A percentile compares a stretch with the other conserved stretches of the same genome.
phyloP scores from a whole-genome alignment of 2,797 vertebrate species.

The Myoxocephalus aenaeus region DNA sequence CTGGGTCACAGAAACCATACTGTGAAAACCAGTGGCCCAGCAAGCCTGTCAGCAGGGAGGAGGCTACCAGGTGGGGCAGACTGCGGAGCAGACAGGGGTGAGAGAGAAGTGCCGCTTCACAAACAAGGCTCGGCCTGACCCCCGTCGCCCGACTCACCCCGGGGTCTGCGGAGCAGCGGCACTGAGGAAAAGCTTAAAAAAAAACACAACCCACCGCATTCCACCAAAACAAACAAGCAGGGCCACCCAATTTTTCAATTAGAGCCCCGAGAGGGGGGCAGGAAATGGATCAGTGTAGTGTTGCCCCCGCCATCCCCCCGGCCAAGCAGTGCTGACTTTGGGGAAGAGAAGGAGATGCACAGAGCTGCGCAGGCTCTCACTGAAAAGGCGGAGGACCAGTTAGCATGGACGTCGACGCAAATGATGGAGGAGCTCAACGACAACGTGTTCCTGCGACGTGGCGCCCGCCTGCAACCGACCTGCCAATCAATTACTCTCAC shows the following conservation, averaged over 20 bases:
- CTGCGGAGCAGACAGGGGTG: conserved; percentile 42
- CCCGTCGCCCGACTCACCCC: conserved; percentile 72
- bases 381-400: conserved; percentile 68
- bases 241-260: conserved; percentile 99
- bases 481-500: conserved; percentile 62
- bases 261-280: conserved; percentile 89
- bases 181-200: conserved; percentile 92
- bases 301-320: conserved; percentile 77
- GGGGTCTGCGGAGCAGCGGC: conserved; percentile 85
- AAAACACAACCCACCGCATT: conserved; percentile 93
- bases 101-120: conserved; percentile 52
- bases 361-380: conserved; percentile 54
- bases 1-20: conserved; percentile 53
- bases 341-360: conserved; percentile 78
- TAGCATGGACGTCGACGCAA: conserved; percentile 80
- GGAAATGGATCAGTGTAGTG: conserved; percentile 87
- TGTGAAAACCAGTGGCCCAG: conserved; percentile 63
- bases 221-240: conserved; percentile 96
- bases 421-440: conserved; percentile 83
- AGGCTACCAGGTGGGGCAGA: conserved; percentile 57
- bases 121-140: conserved; percentile 68
- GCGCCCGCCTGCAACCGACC: conserved; percentile 63
- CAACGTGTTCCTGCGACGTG: conserved; percentile 82
- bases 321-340: conserved; percentile 81
- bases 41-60: conserved; percentile 60